Evolutionary conservation across 1,140 invertebrate species (phyloP).

Genomic region (Neocloeon triangulifer): DNA sequence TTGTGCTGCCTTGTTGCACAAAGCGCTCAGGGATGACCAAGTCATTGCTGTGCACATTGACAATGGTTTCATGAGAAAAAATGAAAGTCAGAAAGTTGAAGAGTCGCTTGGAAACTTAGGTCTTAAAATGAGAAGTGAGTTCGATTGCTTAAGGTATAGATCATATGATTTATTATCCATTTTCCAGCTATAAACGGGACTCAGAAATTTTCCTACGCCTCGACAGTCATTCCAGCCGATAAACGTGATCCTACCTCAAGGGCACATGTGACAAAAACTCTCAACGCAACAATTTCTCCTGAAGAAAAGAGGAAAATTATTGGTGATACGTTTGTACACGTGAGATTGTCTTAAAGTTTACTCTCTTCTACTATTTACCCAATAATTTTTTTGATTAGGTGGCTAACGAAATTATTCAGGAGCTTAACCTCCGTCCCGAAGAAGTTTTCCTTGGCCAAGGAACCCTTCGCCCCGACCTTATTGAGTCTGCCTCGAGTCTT

Average conservation of each 20-base stretch:
- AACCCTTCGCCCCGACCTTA: conserved; percentile 89
- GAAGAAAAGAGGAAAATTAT: conserved; percentile 98
- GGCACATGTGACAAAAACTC: conserved; percentile 57
- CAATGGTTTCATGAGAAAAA: conserved; percentile 96
- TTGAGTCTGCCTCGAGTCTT: conserved; percentile 82
- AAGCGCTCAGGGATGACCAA: conserved; percentile 72
- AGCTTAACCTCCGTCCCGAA: conserved; percentile 62
- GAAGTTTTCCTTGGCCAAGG: conserved; percentile 74
- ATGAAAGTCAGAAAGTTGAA: conserved; percentile 77
- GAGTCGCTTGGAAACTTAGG: conserved; percentile 67
- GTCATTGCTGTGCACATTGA: conserved; percentile 95
- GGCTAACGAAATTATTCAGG: conserved; percentile 58
- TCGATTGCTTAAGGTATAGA: too few relatives aligned
- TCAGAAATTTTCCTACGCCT: conserved; percentile 43
- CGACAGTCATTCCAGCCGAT: conserved; percentile 49
- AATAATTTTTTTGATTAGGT: conserved; percentile 22
- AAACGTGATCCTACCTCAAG: conserved; percentile 28
- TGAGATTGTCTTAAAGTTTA: conserved; percentile 16
- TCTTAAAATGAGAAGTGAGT: conserved; percentile 49
- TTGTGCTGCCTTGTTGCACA: conserved; percentile 82
- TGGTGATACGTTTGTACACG: conserved; percentile 89
- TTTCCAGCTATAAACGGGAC: conserved; percentile 40
- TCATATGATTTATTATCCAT: conserved; percentile 4
- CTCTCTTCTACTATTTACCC: too few relatives aligned
- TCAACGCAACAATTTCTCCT: conserved; percentile 69